These are phyloP conservation scores for Leucopternis melanops DNA, from an alignment of 2,113 vertebrate species.

Conservation along the genomic window DNA sequence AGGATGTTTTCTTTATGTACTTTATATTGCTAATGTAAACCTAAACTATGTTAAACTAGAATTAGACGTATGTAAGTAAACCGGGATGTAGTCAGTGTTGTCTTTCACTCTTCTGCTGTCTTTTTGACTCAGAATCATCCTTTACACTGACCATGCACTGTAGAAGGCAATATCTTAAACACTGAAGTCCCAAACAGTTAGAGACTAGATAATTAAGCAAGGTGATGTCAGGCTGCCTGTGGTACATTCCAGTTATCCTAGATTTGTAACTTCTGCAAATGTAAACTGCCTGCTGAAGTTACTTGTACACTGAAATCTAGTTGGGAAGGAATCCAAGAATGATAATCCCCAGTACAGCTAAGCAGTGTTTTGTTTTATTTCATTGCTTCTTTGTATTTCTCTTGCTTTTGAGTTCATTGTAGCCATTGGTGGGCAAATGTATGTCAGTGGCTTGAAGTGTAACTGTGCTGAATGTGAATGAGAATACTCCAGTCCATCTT, in stretches of 20 bases:
- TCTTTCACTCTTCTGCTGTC: background rate
- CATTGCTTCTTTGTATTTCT: background rate
- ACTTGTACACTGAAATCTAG: background rate
- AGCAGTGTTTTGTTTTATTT: background rate
- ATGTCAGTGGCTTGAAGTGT: background rate
- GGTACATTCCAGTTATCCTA: background rate
- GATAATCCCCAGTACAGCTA: background rate
- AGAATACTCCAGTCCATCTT: background rate
- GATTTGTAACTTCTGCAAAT: background rate
- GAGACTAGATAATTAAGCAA: background rate
- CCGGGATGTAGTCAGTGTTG: background rate
- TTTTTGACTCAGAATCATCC: background rate
- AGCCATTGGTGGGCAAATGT: background rate
- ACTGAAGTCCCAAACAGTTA: background rate
- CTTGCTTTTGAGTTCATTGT: background rate
- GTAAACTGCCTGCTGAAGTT: background rate
- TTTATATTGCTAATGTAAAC: background rate
- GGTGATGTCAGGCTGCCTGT: background rate
- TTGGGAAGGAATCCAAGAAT: background rate
- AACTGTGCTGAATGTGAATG: background rate
- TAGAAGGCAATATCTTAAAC: background rate
- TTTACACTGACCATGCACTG: background rate
- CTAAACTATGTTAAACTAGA: background rate
- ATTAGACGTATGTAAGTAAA: background rate
- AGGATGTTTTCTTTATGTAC: background rate